Evolutionary conservation across 1,140 invertebrate genomes (phyloP).

Genomic region (Drosophila murphyi): DNA sequence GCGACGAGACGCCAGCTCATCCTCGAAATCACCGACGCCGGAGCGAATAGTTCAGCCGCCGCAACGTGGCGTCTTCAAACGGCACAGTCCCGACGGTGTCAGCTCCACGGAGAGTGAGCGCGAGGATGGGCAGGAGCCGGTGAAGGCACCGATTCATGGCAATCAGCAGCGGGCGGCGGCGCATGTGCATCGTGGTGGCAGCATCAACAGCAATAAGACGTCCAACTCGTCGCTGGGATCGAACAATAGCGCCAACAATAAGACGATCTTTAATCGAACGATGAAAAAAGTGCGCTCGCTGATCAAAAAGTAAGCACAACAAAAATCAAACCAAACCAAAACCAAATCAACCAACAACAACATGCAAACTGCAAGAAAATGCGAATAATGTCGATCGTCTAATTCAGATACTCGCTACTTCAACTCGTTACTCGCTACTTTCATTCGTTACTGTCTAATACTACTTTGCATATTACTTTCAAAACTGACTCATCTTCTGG

Average conservation of each 20-base stretch:
- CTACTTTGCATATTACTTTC: conserved; percentile 8
- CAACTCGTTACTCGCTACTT: conserved; percentile 53
- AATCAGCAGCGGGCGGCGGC: conserved; percentile 73
- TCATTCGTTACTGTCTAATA: conserved; percentile 29
- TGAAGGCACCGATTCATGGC: conserved; percentile 41
- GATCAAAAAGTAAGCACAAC: conserved; percentile 87
- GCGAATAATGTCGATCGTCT: conserved; percentile 25
- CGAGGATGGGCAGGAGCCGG: conserved; percentile 55
- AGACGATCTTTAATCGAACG: conserved; percentile 89
- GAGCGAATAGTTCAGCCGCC: conserved; percentile 40
- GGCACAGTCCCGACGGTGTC: conserved; percentile 79
- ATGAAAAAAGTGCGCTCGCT: conserved; percentile 89
- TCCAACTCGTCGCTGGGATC: conserved; percentile 73
- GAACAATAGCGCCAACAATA: conserved; percentile 76
- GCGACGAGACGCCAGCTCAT: conserved; percentile 60
- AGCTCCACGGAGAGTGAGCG: conserved; percentile 79
- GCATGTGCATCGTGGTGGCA: conserved; percentile 79
- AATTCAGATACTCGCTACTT: conserved; percentile 35
- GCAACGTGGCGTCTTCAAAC: conserved; percentile 29
- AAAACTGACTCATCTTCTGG: neutral
- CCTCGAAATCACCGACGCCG: conserved; percentile 69
- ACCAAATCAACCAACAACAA: conserved; percentile 8
- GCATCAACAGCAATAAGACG: conserved; percentile 71
- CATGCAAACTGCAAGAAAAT: conserved; percentile 32
- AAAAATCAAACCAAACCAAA: conserved; percentile 15